A percentile compares a stretch with the other conserved stretches of the same genome.
phyloP scores from a whole-genome alignment of 2,888 invertebrate genomes.

The Caradrina clavipalpis region DNA sequence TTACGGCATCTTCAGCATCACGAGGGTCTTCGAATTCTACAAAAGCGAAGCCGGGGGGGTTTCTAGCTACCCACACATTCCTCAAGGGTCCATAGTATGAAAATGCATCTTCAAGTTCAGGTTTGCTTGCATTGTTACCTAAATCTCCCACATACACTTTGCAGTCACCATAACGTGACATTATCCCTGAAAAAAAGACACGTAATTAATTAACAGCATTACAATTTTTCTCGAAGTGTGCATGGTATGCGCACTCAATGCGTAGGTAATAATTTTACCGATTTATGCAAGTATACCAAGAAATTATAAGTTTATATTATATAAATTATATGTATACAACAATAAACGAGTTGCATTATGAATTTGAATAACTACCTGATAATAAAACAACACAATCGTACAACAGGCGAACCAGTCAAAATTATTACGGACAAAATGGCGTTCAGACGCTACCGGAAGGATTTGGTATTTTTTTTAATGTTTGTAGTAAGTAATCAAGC shows the following conservation, averaged over 20 bases:
- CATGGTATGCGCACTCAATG: constrained; percentile 5
- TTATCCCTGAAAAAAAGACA: constrained; percentile 75
- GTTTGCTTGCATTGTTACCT: constrained; percentile 97
- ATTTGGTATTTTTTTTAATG: constrained; percentile 26
- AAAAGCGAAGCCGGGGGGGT: constrained; percentile 98
- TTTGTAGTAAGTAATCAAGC: not conserved
- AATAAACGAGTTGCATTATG: not conserved
- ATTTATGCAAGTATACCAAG: constrained; percentile 37
- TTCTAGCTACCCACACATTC: constrained; percentile 99
- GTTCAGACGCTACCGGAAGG: constrained; percentile 58
- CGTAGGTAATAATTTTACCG: constrained; percentile 14
- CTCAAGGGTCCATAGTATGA: constrained; percentile 97
- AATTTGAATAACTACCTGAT: constrained; percentile 41
- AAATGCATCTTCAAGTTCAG: constrained; percentile 98
- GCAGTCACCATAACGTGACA: constrained; percentile 96
- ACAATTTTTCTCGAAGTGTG: constrained; percentile 18
- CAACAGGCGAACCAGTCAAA: constrained; percentile 15
- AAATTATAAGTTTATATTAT: not conserved
- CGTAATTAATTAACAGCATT: not conserved
- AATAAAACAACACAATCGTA: constrained; percentile 20
- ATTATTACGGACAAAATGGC: constrained; percentile 57
- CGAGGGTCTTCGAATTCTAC: constrained; percentile 98
- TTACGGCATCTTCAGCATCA: constrained; percentile 98
- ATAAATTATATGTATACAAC: not conserved
- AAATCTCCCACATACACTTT: constrained; percentile 99